Base-by-base conservation (phyloP, 1,140 invertebrate genomes). In the Apis florea region DNA sequence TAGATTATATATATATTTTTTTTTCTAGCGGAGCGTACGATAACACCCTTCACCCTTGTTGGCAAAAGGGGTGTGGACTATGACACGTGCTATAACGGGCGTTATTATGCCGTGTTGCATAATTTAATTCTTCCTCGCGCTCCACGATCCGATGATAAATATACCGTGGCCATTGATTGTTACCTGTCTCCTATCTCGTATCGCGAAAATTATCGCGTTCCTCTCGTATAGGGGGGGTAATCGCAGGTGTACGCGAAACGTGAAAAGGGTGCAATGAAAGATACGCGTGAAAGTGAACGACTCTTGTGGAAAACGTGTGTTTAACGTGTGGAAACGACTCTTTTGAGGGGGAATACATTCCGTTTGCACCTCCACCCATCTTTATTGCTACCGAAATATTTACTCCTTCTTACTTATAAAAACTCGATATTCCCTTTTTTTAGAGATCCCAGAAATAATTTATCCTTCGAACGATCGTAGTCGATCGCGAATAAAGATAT, bases 61-160 rank as follows among this genome's bases (percentile, higher is more conserved):
- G 40, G 19, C 26, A 15, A 54, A 54, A 54, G 63, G 63, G 26
- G n/a, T n/a, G n/a, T 66, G 24, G 49, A 54, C 31, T 15, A 21
- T 76, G 67, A 76, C 63, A 76, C 63, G 5, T 4, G 31, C 31
- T 40, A 6, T 40, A 40, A 40, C 31, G 31, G 31, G 21, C 51
- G 10, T 66, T 31, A 76, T 76, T 76, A 67, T 13, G 17, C n/a
- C 51, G 19, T 1, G n/a, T 56, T 76, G 51, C 74, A 76, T 76
- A 76, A 76, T 76, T 76, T 47, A 76, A 76, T 76, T 24, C 21
- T 40, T 67, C 26, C 31, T 24, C 11, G 49, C 61, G 51, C 21
- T 6, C 11, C 21, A 47, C 31, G n/a, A n/a, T n/a, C 26, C 12
- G 5, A 24, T 31, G 47, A 15, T 51, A 72, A 53, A 19, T n/a